phyloP scores from a whole-genome alignment of 2,888 invertebrate species.

The Chrysina gloriosa region DNA sequence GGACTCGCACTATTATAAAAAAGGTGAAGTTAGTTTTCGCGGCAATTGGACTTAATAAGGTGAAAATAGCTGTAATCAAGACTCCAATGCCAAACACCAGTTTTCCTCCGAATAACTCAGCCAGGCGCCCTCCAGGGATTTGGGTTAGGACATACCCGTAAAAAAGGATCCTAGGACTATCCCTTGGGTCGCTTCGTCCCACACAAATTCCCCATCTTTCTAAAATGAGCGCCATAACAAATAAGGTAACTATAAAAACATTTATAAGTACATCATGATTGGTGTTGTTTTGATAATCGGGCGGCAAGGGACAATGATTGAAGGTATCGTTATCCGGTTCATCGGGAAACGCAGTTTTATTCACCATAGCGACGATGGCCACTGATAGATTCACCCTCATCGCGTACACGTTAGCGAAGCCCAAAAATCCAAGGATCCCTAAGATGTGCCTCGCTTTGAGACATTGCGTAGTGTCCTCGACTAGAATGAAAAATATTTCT shows the following conservation, averaged over 20 bases:
- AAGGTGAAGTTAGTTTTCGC: slow-evolving; percentile 75
- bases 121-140: slow-evolving; percentile 84
- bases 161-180: slow-evolving; percentile 86
- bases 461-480: slow-evolving; percentile 74
- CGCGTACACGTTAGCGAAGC: slow-evolving; percentile 89
- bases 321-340: slow-evolving; percentile 67
- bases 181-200: slow-evolving; percentile 84
- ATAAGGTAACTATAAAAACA: not conserved
- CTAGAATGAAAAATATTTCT: slow-evolving; percentile 48
- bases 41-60: slow-evolving; percentile 85
- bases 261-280: slow-evolving; percentile 33
- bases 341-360: slow-evolving; percentile 73
- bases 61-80: slow-evolving; percentile 83
- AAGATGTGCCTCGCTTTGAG: slow-evolving; percentile 81
- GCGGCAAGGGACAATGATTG: slow-evolving; percentile 71
- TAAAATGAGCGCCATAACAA: slow-evolving; percentile 55
- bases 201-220: slow-evolving; percentile 79
- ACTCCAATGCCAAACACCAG: slow-evolving; percentile 85
- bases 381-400: slow-evolving; percentile 93
- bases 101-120: slow-evolving; percentile 90
- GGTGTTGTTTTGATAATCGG: slow-evolving; percentile 28
- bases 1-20: slow-evolving; percentile 79
- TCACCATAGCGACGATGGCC: slow-evolving; percentile 95
- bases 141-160: slow-evolving; percentile 86
- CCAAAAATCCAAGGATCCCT: slow-evolving; percentile 87